These are phyloP conservation scores for Colletes collaris DNA, from an alignment of 2,888 invertebrate genomes.

Conservation along the genomic window DNA sequence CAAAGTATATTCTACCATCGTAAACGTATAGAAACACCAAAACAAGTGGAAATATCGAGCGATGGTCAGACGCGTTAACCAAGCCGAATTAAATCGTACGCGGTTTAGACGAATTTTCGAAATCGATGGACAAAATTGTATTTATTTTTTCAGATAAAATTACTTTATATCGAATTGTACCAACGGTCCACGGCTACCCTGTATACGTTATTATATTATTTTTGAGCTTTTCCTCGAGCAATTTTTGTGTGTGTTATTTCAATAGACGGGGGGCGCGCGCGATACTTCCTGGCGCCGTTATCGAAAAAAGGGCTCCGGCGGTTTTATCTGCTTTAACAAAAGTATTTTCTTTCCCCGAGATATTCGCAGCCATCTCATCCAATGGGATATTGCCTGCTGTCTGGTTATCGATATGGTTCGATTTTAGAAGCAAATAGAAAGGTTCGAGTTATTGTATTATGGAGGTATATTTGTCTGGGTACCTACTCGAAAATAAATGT, in stretches of 20 bases:
- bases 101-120: too few relatives aligned
- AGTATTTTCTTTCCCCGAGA: slow-evolving; percentile 51
- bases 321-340: slow-evolving; percentile 47
- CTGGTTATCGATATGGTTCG: slow-evolving; percentile 48
- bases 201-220: too few relatives aligned
- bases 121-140: too few relatives aligned
- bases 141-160: too few relatives aligned
- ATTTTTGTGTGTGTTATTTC: slow-evolving; percentile 32
- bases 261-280: slow-evolving; percentile 9
- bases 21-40: too few relatives aligned
- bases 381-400: slow-evolving; percentile 42
- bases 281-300: slow-evolving; percentile 20
- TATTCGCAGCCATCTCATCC: slow-evolving; percentile 40
- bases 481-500: slow-evolving; percentile 14
- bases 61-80: too few relatives aligned
- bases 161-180: too few relatives aligned
- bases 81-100: too few relatives aligned
- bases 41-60: too few relatives aligned
- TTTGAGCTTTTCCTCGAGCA: background rate
- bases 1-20: too few relatives aligned
- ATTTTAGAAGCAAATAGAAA: slow-evolving; percentile 47
- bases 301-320: slow-evolving; percentile 24
- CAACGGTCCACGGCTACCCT: too few relatives aligned
- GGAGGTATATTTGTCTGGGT: slow-evolving; percentile 5
- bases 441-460: slow-evolving; percentile 22